Evolutionary conservation across 2,888 invertebrate species (phyloP).

Genomic region (Euphydryas editha): DNA sequence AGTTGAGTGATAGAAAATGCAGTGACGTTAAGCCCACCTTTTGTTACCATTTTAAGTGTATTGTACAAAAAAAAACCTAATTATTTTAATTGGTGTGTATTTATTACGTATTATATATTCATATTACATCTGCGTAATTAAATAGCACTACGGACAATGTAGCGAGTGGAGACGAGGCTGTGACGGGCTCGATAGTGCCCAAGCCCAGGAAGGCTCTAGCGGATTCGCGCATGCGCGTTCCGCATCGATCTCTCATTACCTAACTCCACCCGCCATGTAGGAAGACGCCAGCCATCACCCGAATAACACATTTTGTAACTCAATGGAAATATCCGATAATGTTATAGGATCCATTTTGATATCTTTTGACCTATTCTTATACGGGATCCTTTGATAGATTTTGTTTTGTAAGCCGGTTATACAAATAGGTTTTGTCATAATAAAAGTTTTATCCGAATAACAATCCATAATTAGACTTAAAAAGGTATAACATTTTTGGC

Average conservation of each 20-base stretch:
- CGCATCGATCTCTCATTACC: constrained; percentile 68
- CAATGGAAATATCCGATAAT: constrained; percentile 43
- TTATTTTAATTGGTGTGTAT: too few species aligned
- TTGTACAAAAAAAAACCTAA: too few species aligned
- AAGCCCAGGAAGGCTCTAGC: constrained; percentile 55
- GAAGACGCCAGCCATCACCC: constrained; percentile 52
- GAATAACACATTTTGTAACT: constrained; percentile 58
- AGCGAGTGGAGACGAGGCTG: constrained; percentile 28
- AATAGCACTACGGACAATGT: constrained; percentile 24
- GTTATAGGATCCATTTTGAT: not conserved
- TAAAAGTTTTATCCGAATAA: not conserved
- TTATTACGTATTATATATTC: constrained; percentile 4
- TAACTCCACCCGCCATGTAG: constrained; percentile 51
- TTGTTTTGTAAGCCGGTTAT: not conserved
- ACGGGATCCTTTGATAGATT: not conserved
- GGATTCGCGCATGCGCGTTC: constrained; percentile 65
- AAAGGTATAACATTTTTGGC: too few species aligned
- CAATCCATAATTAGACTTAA: not conserved
- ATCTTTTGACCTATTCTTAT: constrained; percentile 12
- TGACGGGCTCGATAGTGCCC: constrained; percentile 53
- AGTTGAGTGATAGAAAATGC: too few species aligned
- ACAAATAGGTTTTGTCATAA: not conserved
- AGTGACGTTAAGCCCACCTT: too few species aligned
- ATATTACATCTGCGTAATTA: constrained; percentile 4
- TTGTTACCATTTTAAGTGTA: too few species aligned